Percentiles rank a stretch among this genome's conserved stretches.
phyloP scores from a whole-genome alignment of 2,888 invertebrate species.

The Cantharis lateralis region DNA sequence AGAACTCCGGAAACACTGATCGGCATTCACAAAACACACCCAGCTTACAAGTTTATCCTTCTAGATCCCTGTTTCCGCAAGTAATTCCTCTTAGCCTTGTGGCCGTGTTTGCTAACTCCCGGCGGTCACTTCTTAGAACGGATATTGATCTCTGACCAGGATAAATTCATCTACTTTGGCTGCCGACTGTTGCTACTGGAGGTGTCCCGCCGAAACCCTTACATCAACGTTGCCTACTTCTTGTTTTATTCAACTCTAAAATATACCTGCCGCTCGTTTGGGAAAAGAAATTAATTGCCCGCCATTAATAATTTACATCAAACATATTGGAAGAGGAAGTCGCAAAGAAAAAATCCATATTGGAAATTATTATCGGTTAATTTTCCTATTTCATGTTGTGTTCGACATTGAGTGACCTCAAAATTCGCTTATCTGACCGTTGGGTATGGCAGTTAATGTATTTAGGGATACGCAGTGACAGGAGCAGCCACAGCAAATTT shows the following conservation, averaged over 20 bases:
- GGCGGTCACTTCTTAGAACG: conserved; percentile 45
- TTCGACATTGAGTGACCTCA: conserved; percentile 39
- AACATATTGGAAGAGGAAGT: background rate
- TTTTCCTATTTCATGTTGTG: conserved; percentile 30
- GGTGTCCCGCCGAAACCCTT: conserved; percentile 9
- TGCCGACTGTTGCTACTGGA: conserved; percentile 26
- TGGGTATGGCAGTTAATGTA: conserved; percentile 41
- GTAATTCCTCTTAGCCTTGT: conserved; percentile 48
- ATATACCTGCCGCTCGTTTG: background rate
- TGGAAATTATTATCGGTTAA: conserved; percentile 15
- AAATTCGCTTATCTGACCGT: conserved; percentile 35
- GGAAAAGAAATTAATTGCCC: background rate
- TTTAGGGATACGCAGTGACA: conserved; percentile 40
- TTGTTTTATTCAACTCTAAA: background rate
- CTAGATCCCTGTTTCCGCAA: conserved; percentile 52
- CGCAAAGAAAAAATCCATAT: background rate
- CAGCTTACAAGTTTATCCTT: conserved; percentile 51
- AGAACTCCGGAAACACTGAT: conserved; percentile 42
- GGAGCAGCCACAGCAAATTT: conserved; percentile 43
- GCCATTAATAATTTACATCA: background rate
- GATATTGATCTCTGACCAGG: conserved; percentile 46
- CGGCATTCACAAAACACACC: conserved; percentile 50
- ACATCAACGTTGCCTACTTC: background rate
- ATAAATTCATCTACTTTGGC: conserved; percentile 31
- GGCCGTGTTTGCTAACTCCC: conserved; percentile 45